phyloP scores from a whole-genome alignment of 2,888 invertebrate species.

The Nephrotoma guestfalica region DNA sequence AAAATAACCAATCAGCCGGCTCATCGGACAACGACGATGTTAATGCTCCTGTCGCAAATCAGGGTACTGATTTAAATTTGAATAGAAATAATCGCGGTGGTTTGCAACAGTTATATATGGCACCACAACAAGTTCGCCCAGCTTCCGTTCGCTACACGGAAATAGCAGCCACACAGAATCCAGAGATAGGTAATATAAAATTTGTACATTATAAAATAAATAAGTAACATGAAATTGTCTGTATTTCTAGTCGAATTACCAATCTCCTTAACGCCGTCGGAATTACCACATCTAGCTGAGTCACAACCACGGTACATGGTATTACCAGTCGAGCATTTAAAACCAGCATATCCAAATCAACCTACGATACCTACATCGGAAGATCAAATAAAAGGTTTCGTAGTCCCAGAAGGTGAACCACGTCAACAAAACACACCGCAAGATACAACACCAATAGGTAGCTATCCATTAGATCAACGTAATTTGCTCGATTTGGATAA shows the following conservation, averaged over 20 bases:
- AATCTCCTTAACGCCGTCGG: neutral
- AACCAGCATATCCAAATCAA: neutral
- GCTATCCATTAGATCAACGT: neutral
- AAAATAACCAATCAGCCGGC: neutral
- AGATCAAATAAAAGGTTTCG: neutral
- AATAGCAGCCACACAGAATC: neutral
- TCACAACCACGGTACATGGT: neutral
- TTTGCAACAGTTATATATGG: neutral
- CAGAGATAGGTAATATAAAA: neutral
- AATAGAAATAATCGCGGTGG: neutral
- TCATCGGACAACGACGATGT: too few species aligned
- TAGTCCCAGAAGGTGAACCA: neutral
- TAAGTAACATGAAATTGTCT: too few species aligned
- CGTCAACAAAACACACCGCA: neutral
- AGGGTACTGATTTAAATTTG: neutral
- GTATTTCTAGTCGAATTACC: neutral
- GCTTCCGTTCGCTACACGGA: neutral
- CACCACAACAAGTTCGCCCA: neutral
- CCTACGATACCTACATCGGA: neutral
- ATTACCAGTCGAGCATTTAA: neutral
- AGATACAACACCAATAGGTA: neutral
- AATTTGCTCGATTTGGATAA: neutral
- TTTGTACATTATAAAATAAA: neutral
- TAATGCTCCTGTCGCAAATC: too few species aligned
- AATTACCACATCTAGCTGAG: neutral